Base-by-base conservation (phyloP, 2,797 vertebrate species). In the Trachops cirrhosus region DNA sequence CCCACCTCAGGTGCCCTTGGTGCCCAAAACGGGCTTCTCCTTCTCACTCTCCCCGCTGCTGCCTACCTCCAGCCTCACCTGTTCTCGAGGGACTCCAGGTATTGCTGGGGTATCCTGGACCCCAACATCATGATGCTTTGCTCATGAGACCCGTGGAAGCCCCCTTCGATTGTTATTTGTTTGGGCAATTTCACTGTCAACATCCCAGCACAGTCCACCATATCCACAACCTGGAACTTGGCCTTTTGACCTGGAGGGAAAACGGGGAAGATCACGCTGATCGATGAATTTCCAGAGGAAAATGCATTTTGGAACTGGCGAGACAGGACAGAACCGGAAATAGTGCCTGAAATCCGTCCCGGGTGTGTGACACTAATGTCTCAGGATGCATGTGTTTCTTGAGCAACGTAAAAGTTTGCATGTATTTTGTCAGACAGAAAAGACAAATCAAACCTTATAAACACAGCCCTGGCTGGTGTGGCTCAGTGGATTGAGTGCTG, bases 211-310 rank as follows among this genome's bases (percentile, higher is more conserved):
- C 32, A 48, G 44, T 77, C 44, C n/a, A 68, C 22, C 4, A 12
- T 0, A 1, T 64, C 68, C 15, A 22, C 1, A 32, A 50, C n/a
- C 57, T n/a, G 39, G 7, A 54, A 67, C 19, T 64, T 18, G 50
- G 64, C n/a, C 21, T 54, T 74, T 86, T 26, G 21, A 67, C 34
- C 91, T 95, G 39, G 54, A 92, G 95, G 86, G 59, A 86, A 24
- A 93, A 92, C 26, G 54, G 15, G 57, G 39, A 87, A 93, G 39
- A 57, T 64, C 54, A 70, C 18, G 54, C 7, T 54, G 54, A 39
- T 34, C 19, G 46, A 59, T 46, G 10, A n/a, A 89, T 90, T 92
- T 74, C 80, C 64, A 89, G n/a, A 96, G 85, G 15, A 50, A 52
- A 90, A 21, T 6, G 5, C 94, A 54, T 64, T 93, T 85, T 85